Evolutionary conservation across 2,888 invertebrate genomes (phyloP).

Genomic region (Lasius fuliginosus): DNA sequence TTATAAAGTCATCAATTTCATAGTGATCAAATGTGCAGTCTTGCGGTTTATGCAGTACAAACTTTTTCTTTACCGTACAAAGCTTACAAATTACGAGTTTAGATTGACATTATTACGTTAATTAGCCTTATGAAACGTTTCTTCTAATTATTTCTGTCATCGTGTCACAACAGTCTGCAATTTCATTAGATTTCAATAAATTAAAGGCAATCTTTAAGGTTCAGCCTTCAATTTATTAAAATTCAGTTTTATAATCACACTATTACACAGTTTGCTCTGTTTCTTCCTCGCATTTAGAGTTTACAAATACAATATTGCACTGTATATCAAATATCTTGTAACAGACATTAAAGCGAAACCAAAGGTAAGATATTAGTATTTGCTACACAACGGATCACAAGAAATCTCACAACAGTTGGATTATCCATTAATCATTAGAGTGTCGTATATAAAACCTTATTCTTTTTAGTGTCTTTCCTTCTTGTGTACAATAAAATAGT

Average conservation of each 20-base stretch:
- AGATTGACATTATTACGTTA: slow-evolving; percentile 71
- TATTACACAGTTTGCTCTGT: slow-evolving; percentile 4
- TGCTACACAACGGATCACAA: slow-evolving; percentile 54
- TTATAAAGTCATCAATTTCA: slow-evolving; percentile 37
- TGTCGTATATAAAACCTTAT: slow-evolving; percentile 66
- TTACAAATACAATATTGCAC: slow-evolving; percentile 21
- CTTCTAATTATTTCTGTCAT: slow-evolving; percentile 41
- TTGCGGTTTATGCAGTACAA: slow-evolving; percentile 61
- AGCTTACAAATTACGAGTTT: slow-evolving; percentile 70
- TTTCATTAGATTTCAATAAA: slow-evolving; percentile 32
- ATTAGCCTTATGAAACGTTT: slow-evolving; percentile 61
- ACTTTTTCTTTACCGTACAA: slow-evolving; percentile 66
- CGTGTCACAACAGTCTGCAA: slow-evolving; percentile 4
- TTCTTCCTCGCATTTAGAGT: slow-evolving; percentile 5
- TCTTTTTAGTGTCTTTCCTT: slow-evolving; percentile 26
- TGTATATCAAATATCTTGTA: slow-evolving; percentile 19
- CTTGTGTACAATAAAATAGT: slow-evolving; percentile 62
- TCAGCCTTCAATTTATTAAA: slow-evolving; percentile 18
- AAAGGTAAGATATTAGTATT: slow-evolving; percentile 52
- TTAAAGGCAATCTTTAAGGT: slow-evolving; percentile 15
- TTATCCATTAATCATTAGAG: slow-evolving; percentile 53
- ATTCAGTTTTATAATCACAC: slow-evolving; percentile 14
- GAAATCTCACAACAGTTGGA: slow-evolving; percentile 63
- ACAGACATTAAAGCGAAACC: slow-evolving; percentile 35
- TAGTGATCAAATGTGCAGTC: slow-evolving; percentile 37